Conservation (phyloP, 2,797 vertebrate genomes). For the Muraenolepis orangiensis region DNA sequence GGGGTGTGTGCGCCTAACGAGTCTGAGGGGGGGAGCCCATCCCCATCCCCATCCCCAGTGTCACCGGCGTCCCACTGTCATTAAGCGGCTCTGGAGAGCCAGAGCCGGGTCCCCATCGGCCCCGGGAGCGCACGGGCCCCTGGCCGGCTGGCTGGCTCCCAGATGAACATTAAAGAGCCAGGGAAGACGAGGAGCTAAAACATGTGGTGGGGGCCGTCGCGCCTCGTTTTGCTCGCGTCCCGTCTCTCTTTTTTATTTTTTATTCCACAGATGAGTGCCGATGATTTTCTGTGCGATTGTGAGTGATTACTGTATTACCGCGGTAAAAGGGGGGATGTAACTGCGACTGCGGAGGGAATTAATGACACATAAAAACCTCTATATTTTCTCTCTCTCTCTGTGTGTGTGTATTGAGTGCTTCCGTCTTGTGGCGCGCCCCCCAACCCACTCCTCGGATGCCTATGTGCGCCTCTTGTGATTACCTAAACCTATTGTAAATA, state of each 20-base stretch:
- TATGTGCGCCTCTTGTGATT: slow-evolving; percentile 86
- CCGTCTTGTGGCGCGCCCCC: slow-evolving; percentile 80
- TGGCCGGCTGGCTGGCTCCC: slow-evolving; percentile 49
- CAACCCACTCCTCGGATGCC: slow-evolving; percentile 74
- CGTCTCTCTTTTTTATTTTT: slow-evolving; percentile 38
- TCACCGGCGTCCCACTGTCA: slow-evolving; percentile 73
- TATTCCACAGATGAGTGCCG: slow-evolving; percentile 91
- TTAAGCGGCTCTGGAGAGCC: slow-evolving; percentile 72
- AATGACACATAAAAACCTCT: slow-evolving; percentile 94
- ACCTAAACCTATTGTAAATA: slow-evolving; percentile 85
- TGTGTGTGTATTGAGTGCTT: slow-evolving; percentile 86
- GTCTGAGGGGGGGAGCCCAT: slow-evolving; percentile 4
- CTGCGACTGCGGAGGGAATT: slow-evolving; percentile 87
- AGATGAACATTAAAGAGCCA: slow-evolving; percentile 82
- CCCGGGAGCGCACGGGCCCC: slow-evolving; percentile 55
- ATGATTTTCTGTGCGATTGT: slow-evolving; percentile 94
- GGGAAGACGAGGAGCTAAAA: slow-evolving; percentile 74
- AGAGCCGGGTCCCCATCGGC: slow-evolving; percentile 60
- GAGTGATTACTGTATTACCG: slow-evolving; percentile 96
- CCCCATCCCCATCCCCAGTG: slow-evolving; percentile 34
- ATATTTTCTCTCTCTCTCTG: slow-evolving; percentile 79
- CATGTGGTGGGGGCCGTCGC: slow-evolving; percentile 56
- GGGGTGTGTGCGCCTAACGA: slow-evolving; percentile 48
- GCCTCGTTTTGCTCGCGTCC: slow-evolving; percentile 63
- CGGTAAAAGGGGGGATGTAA: slow-evolving; percentile 86